phyloP scores from a whole-genome alignment of 2,113 vertebrate species.

The Brachypteracias leptosomus region DNA sequence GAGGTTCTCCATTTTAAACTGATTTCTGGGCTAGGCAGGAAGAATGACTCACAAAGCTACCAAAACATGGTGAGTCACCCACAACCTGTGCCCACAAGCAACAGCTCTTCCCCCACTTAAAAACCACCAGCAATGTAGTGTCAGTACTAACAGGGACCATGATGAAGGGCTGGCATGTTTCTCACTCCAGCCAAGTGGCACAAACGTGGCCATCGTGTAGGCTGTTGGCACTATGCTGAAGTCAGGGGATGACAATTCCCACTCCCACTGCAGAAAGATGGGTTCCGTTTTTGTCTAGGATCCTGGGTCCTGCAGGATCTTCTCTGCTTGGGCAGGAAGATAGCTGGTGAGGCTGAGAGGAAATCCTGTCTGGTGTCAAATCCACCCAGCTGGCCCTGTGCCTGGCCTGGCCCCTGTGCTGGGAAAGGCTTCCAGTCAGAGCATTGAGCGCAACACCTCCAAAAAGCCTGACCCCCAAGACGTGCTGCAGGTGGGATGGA shows the following conservation, averaged over 20 bases:
- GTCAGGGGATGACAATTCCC: fast-evolving
- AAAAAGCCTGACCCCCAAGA: fast-evolving
- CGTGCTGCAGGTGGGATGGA: neutral
- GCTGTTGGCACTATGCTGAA: fast-evolving
- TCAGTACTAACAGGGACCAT: fast-evolving
- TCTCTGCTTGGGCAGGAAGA: neutral
- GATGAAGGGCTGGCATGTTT: fast-evolving
- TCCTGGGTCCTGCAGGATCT: neutral
- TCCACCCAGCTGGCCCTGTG: fast-evolving
- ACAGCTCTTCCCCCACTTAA: neutral
- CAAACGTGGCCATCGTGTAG: fast-evolving
- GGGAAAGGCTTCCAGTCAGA: neutral
- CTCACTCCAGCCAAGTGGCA: neutral
- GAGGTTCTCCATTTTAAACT: neutral
- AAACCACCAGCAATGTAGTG: fast-evolving
- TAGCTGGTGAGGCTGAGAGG: fast-evolving
- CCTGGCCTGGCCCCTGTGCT: fast-evolving
- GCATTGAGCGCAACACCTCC: neutral
- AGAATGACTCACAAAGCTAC: fast-evolving
- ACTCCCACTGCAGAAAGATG: fast-evolving
- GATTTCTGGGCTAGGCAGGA: neutral
- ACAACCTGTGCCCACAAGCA: fast-evolving
- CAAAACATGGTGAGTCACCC: neutral
- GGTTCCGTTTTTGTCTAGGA: neutral
- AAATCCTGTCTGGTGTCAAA: neutral